Base-by-base conservation (phyloP, 1,140 invertebrate species). In the Hyposmocoma kahamanoa region DNA sequence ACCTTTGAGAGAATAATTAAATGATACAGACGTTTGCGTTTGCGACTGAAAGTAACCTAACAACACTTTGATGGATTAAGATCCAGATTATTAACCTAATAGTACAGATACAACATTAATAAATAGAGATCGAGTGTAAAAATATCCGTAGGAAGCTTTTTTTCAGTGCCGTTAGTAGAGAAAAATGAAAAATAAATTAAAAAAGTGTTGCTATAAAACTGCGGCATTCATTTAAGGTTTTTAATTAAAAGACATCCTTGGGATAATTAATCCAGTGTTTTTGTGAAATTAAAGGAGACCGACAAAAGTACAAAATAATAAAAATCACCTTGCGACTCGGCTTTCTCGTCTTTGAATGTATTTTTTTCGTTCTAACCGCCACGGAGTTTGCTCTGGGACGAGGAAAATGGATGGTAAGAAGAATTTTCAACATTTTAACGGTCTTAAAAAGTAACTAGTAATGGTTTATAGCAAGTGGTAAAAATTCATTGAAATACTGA, bases 241-340 rank as follows among this genome's bases (percentile, higher is more conserved):
- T 72, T 75, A 72, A 75, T 75, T 75, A 72, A 72, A 66, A 53
- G 52, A 56, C 53, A 54, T 62, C 59, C 59, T 54, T 52, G 56
- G 62, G 58, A 63, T 54, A 54, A 69, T 70, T 72, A 70, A 72
- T 67, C 64, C 67, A 62, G 44, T 67, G 68, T 63, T 72, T 60
- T 53, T 54, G 42, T 53, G 32, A 55, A 63, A 67, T 67, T 63
- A 67, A 67, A 70, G 56, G 62, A 57, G 52, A 62, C 38, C 43
- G 62, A 69, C 57, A 64, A 64, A 69, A 67, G 62, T 72, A 68
- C 60, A 67, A 75, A 75, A 72, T 75, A 75, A 70, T 72, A 75
- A 75, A 62, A 75, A 75, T 75, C 66, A 60, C 67, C 63, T 59
- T 58, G 62, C 63, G 56, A 56, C 47, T 26, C 32, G 21, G 22